Evolutionary conservation across 2,888 invertebrate species (phyloP).

Genomic region (Agonopterix heracliana): DNA sequence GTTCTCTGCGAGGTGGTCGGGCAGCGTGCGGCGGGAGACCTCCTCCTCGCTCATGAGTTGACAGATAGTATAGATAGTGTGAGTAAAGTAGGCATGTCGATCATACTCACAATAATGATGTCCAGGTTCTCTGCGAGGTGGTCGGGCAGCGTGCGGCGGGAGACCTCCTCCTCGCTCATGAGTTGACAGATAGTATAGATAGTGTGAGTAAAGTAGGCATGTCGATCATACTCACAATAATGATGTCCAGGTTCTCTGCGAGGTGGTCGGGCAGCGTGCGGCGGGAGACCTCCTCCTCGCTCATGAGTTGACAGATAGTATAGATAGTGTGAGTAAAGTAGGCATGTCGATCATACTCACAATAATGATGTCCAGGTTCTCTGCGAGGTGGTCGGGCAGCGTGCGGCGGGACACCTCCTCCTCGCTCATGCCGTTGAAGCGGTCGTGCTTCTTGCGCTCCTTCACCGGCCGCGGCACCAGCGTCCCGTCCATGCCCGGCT

Average conservation of each 20-base stretch:
- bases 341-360: constrained; percentile 80
- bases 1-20: constrained; percentile 94
- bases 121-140: constrained; percentile 95
- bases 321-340: too few relatives aligned
- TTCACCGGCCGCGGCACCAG: constrained; percentile 79
- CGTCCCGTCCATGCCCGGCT: constrained; percentile 50
- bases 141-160: constrained; percentile 94
- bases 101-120: constrained; percentile 98
- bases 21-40: constrained; percentile 93
- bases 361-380: constrained; percentile 98
- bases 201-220: too few relatives aligned
- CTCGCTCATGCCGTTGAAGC: constrained; percentile 97
- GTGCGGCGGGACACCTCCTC: constrained; percentile 96
- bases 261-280: constrained; percentile 96
- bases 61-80: too few relatives aligned
- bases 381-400: constrained; percentile 94
- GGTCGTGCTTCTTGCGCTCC: constrained; percentile 94
- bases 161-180: constrained; percentile 97
- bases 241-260: constrained; percentile 94
- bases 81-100: too few relatives aligned
- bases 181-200: too few relatives aligned
- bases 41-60: constrained; percentile 98
- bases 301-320: too few relatives aligned
- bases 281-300: constrained; percentile 96
- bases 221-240: constrained; percentile 89